These are phyloP conservation scores for Elysia crispata DNA, from an alignment of 2,888 invertebrate genomes.

Conservation along the genomic window DNA sequence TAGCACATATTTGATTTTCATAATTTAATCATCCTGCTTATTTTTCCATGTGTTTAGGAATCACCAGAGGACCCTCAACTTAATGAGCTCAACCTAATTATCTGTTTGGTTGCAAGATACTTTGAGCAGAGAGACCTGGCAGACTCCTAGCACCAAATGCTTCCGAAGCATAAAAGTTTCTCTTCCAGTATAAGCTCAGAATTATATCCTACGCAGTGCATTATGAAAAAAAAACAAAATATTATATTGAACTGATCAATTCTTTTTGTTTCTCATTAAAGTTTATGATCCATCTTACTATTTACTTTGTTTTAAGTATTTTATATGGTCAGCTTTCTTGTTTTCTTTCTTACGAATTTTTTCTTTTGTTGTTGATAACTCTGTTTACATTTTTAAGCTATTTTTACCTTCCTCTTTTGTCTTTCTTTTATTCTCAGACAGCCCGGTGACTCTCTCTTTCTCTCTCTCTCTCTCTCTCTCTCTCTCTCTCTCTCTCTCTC, in stretches of 20 bases:
- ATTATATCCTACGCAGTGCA: too few relatives aligned
- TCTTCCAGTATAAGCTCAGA: too few relatives aligned
- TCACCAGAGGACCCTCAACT: constrained; percentile 63
- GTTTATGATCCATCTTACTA: not conserved
- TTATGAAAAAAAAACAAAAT: too few relatives aligned
- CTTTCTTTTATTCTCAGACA: too few relatives aligned
- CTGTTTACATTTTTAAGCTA: too few relatives aligned
- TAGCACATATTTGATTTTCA: too few relatives aligned
- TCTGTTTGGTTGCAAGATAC: constrained; percentile 86
- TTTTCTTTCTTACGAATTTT: not conserved
- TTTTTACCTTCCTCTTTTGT: not conserved
- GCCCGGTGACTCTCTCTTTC: not conserved
- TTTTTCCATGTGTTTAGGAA: constrained; percentile 58
- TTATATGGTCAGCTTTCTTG: not conserved
- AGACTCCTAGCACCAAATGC: constrained; percentile 76
- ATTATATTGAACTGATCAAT: too few relatives aligned
- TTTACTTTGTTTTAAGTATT: not conserved
- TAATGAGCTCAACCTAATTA: constrained; percentile 84
- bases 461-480: not conserved
- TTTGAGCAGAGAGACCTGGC: constrained; percentile 87
- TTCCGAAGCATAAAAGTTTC: too few relatives aligned
- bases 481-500: not conserved
- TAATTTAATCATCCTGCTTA: not conserved
- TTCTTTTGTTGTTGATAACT: not conserved
- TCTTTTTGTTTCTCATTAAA: too few relatives aligned